Evolutionary conservation across 1,140 invertebrate genomes (phyloP), one percentile per base, ranked within the genome.

Genomic region (Amyelois transitella): DNA sequence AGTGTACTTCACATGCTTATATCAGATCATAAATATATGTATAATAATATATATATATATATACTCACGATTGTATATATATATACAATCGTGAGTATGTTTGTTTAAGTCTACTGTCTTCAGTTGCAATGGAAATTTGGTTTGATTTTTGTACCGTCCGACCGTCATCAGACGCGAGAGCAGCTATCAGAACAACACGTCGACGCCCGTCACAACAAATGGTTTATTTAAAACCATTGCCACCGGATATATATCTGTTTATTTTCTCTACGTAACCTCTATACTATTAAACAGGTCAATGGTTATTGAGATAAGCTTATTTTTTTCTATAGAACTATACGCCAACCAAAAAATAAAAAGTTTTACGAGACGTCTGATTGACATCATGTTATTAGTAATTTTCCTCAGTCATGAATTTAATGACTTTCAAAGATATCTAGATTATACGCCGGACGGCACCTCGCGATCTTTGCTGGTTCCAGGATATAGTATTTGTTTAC

Each of bases 151-250:
- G 48, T 43, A 50, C 43, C 32, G 47, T 43, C 54, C 24, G 28
- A 55, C 45, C 53, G 53, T 55, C 53, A 49, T 55, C 53, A 48
- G 22, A 22, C 14, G n/a, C 21, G 43, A 19, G 21, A 43, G 14
- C 38, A 43, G 43, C 43, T 22, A 17, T 8, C 51, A 32, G 28
- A 14, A n/a, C 25, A 43, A 22, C 22, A 18, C n/a, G 32, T 32
- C 18, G 50, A 18, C 52, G 21, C 12, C 45, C 12, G 17, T 18
- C 21, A 54, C 51, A 54, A 14, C 10, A 28, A 14, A 43, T 53
- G 25, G n/a, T 22, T 18, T 17, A 25, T 43, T 24, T 20, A 21
- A 48, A 21, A 21, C 20, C 38, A 53, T 44, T 53, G 51, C 53
- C 44, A 48, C 6, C 53, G 53, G 47, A 55, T 55, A 50, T n/a